Evolutionary conservation across 2,888 invertebrate genomes (phyloP), one percentile per base, ranked within the genome.

Genomic region (Strigamia crassipes): DNA sequence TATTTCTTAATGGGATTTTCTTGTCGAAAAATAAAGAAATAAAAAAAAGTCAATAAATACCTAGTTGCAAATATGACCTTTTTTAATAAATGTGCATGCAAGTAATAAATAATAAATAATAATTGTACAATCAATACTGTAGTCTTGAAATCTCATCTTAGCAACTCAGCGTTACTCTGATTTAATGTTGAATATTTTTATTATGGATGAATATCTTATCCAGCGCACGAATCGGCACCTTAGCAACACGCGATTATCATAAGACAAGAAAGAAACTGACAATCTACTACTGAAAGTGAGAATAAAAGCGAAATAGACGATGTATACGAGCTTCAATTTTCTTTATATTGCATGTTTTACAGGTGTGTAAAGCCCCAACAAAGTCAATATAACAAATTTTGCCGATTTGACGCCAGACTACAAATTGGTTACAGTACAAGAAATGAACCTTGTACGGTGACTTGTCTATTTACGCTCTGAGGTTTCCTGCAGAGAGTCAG

Each of bases 401-500:
- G 2, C 12, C 27, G 66, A 23, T 66, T 66, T 31, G 27, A 27
- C 21, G 66, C 31, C 23, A 66, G 66, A 10, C 61, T 15, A 27
- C 66, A 66, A 66, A 66, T 66, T 66, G 66, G 66, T 12, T 66
- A 15, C 66, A 66, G 66, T 3, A 66, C 66, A 27, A 66, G 66
- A 66, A 66, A 66, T 66, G 66, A 66, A 66, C 13, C 66, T 8
- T 66, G 66, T 66, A 66, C 13, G 66, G 66, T 66, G 66, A 66
- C 66, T 61, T 66, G 66, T 66, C 66, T 66, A 27, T 27, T 66
- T 66, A 27, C 15, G 66, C 66, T 61, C 21, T 66, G 66, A 66
- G 66, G 15, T 66, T 66, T 66, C 66, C 66, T 66, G 66, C 66
- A 23, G 66, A 27, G 66, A 66, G 66, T 23, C 66, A 66, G 66